These are phyloP conservation scores for Plutomurus gul DNA, from an alignment of 1,140 invertebrate genomes.

Conservation along the genomic window DNA sequence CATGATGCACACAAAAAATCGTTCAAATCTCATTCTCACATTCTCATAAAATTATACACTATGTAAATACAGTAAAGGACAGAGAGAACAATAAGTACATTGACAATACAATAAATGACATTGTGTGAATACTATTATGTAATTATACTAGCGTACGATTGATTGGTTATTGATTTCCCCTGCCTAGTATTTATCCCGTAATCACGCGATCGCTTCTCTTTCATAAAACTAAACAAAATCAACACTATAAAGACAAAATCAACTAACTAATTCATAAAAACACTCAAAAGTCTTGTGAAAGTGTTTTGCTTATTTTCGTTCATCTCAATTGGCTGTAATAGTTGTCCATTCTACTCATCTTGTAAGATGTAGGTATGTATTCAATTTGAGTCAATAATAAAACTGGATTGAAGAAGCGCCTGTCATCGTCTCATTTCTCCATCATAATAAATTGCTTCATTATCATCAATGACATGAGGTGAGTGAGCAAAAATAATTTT, in stretches of 20 bases:
- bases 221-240: constrained; percentile 13
- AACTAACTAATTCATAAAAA: constrained; percentile 27
- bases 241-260: constrained; percentile 19
- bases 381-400: neutral
- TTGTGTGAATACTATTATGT: too few species aligned
- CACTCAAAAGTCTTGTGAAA: constrained; percentile 27
- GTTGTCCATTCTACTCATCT: neutral
- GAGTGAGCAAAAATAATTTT: constrained; percentile 15
- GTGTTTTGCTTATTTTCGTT: constrained; percentile 1
- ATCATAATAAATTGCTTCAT: neutral
- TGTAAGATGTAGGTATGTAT: neutral
- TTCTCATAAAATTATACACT: too few species aligned
- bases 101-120: too few species aligned
- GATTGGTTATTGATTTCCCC: neutral
- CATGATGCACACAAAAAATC: too few species aligned
- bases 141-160: too few species aligned
- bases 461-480: neutral
- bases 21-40: too few species aligned
- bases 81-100: too few species aligned
- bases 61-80: too few species aligned
- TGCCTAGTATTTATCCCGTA: neutral
- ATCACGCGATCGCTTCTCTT: neutral
- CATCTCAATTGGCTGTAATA: neutral
- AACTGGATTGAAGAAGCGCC: neutral
- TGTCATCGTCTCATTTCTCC: neutral